These are phyloP conservation scores for Diadumene lineata DNA, from an alignment of 92 coral and sea anemone genomes.

Conservation along the genomic window DNA sequence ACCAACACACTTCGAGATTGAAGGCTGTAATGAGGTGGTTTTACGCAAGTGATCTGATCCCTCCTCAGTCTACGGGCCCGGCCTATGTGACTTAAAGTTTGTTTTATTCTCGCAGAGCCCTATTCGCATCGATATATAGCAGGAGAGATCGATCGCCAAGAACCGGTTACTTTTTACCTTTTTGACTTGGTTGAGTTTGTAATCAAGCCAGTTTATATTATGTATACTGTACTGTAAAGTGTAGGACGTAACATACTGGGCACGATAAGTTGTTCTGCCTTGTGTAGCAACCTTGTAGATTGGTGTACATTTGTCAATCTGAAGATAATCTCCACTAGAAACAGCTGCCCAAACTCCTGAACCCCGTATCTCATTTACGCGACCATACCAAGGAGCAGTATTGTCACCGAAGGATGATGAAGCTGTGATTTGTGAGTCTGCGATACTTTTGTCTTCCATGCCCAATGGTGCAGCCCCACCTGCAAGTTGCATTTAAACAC, in stretches of 20 bases:
- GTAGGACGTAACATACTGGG: neutral
- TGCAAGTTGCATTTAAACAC: too few relatives aligned
- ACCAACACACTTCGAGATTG: too few relatives aligned
- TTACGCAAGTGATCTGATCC: too few relatives aligned
- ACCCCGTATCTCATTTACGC: neutral
- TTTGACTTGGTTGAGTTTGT: neutral
- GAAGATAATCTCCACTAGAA: neutral
- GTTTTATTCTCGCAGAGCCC: too few relatives aligned
- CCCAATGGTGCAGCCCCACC: constrained; percentile 1
- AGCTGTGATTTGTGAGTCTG: neutral
- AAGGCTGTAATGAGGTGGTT: too few relatives aligned
- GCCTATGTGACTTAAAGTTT: too few relatives aligned
- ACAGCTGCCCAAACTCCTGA: neutral
- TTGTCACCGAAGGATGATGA: neutral
- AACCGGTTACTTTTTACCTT: neutral
- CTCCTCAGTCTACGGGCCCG: too few relatives aligned
- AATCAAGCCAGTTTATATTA: neutral
- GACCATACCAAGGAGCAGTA: neutral
- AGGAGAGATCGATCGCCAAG: too few relatives aligned
- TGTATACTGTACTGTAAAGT: neutral
- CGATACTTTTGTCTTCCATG: neutral
- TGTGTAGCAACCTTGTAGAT: neutral
- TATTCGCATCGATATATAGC: neutral
- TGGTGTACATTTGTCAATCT: neutral
- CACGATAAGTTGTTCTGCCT: neutral